Conservation (phyloP, 2,797 vertebrate species). For the Coluber constrictor region DNA sequence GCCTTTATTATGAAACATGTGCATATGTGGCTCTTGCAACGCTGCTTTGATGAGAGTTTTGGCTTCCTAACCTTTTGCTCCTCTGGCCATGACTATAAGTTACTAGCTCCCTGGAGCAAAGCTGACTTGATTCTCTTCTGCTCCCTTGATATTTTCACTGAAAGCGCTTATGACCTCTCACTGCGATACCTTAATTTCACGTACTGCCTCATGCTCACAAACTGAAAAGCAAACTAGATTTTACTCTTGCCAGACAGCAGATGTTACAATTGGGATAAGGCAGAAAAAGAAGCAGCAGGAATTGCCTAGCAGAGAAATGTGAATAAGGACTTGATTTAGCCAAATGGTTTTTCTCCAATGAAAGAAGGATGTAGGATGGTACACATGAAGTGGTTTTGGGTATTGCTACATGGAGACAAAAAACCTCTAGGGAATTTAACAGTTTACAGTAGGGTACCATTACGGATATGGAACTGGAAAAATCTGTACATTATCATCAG, state of each 20-base stretch:
- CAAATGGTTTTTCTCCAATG: constrained; percentile 10
- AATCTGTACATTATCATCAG: constrained; percentile 26
- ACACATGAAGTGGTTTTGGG: constrained; percentile 1
- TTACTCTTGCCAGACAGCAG: neutral
- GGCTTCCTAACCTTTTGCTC: constrained; percentile 4
- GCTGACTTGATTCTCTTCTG: neutral
- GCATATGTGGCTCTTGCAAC: neutral
- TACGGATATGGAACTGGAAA: constrained; percentile 30
- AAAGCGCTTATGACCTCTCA: neutral
- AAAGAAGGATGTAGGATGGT: neutral
- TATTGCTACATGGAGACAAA: constrained; percentile 3
- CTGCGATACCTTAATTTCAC: neutral
- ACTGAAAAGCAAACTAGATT: constrained; percentile 19
- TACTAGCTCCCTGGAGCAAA: neutral
- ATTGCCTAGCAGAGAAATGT: neutral
- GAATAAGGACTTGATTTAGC: constrained; percentile 7
- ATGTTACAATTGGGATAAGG: neutral
- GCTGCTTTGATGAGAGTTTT: neutral
- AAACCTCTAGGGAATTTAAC: constrained; percentile 12
- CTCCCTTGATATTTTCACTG: neutral
- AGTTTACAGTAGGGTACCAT: constrained; percentile 37
- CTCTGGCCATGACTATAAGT: neutral
- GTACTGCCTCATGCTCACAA: neutral
- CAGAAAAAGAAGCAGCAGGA: neutral
- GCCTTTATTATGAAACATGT: constrained; percentile 12